Conservation (phyloP, 2,797 vertebrate genomes). For the Kryptolebias ocellatus region DNA sequence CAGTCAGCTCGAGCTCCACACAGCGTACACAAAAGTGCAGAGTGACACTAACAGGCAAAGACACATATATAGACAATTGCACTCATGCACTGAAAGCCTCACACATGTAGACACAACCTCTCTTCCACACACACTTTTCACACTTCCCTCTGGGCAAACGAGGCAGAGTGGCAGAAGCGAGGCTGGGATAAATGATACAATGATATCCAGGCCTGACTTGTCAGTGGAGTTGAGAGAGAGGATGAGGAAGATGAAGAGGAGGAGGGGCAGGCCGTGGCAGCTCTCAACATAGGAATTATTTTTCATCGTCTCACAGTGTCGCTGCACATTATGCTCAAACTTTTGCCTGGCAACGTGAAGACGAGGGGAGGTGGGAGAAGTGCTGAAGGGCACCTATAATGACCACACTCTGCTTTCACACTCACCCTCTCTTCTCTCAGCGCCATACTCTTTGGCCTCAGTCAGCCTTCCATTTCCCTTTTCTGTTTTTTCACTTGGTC, state of each 20-base stretch:
- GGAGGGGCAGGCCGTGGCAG: constrained; percentile 70
- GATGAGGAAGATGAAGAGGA: constrained; percentile 78
- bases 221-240: constrained; percentile 75
- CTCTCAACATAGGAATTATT: constrained; percentile 89
- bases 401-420: constrained; percentile 87
- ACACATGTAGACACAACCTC: constrained; percentile 52
- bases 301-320: constrained; percentile 90
- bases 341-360: constrained; percentile 72
- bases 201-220: constrained; percentile 87
- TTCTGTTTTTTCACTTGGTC: constrained; percentile 74
- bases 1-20: constrained; percentile 70
- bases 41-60: constrained; percentile 68
- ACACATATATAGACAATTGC: constrained; percentile 53
- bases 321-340: constrained; percentile 87
- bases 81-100: constrained; percentile 41
- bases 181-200: constrained; percentile 86
- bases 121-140: constrained; percentile 67
- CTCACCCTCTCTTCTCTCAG: constrained; percentile 80
- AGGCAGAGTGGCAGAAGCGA: constrained; percentile 70
- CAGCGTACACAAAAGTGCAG: constrained; percentile 58
- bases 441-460: constrained; percentile 81
- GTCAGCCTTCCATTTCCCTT: constrained; percentile 78
- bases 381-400: constrained; percentile 82
- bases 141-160: constrained; percentile 77
- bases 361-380: constrained; percentile 32